phyloP scores from a whole-genome alignment of 1,140 invertebrate genomes.

The Zaprionus nigranus region DNA sequence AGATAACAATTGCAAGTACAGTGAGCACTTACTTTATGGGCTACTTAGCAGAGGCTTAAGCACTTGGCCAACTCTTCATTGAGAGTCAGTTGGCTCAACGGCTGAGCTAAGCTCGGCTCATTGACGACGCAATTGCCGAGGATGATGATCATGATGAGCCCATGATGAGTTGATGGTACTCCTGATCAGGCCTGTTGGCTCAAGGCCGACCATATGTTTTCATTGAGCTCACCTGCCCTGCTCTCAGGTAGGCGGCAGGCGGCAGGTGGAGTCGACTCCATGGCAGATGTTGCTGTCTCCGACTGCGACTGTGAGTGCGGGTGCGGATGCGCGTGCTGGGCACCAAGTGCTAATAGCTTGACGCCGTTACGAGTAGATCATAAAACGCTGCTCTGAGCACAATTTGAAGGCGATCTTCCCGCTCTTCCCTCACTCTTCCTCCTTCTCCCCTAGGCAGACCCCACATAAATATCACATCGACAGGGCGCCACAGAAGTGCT shows the following conservation, averaged over 20 bases:
- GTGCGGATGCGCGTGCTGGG: constrained; percentile 38
- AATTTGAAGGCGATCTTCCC: constrained; percentile 1
- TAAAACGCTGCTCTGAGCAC: constrained; percentile 31
- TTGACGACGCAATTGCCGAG: not conserved
- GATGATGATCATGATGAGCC: no score
- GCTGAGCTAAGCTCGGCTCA: constrained; percentile 11
- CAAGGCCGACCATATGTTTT: not conserved
- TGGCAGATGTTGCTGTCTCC: not conserved
- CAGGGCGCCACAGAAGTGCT: constrained; percentile 4
- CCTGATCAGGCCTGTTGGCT: not conserved
- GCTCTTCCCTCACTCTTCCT: no score
- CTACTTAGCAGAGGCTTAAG: constrained; percentile 13
- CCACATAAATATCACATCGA: constrained; percentile 24
- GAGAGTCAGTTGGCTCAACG: constrained; percentile 40
- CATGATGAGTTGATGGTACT: not conserved
- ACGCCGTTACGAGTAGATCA: constrained; percentile 34
- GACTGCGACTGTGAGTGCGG: constrained; percentile 31
- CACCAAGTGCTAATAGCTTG: constrained; percentile 59
- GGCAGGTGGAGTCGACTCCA: constrained; percentile 31
- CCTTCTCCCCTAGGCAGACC: not conserved
- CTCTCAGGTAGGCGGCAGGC: constrained; percentile 20
- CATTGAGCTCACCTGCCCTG: constrained; percentile 29
- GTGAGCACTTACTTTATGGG: constrained; percentile 22
- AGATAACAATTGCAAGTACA: constrained; percentile 18
- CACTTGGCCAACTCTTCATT: constrained; percentile 46